These are phyloP conservation scores for Acronicta alni DNA, from an alignment of 2,888 invertebrate species.

Conservation along the genomic window DNA sequence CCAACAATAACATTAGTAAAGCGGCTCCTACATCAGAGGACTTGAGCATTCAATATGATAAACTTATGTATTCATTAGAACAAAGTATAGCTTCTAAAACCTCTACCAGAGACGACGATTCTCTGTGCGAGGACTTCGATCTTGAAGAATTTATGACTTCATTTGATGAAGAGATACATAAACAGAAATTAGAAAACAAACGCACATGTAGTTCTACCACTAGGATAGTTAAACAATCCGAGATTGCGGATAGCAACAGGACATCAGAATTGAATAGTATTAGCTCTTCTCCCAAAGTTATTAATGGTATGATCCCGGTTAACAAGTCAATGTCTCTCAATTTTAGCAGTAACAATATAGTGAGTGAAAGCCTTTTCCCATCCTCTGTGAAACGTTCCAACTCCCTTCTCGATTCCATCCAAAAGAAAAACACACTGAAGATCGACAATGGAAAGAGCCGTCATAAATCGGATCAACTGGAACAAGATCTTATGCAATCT, in stretches of 20 bases:
- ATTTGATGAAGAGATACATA: slow-evolving; percentile 90
- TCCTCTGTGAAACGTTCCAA: slow-evolving; percentile 89
- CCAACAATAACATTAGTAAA: slow-evolving; percentile 70
- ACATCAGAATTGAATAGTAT: slow-evolving; percentile 75
- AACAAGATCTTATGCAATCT: slow-evolving; percentile 86
- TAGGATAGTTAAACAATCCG: slow-evolving; percentile 80
- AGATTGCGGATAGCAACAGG: slow-evolving; percentile 74
- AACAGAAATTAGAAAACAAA: slow-evolving; percentile 80
- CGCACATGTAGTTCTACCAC: slow-evolving; percentile 86
- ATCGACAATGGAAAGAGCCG: slow-evolving; percentile 77
- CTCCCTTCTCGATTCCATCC: slow-evolving; percentile 88
- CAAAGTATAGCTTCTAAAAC: slow-evolving; percentile 84
- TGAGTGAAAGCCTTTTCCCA: slow-evolving; percentile 83
- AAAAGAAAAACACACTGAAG: slow-evolving; percentile 78
- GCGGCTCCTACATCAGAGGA: slow-evolving; percentile 77
- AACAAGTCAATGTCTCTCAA: slow-evolving; percentile 88
- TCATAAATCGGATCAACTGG: slow-evolving; percentile 83
- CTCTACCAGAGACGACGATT: slow-evolving; percentile 84
- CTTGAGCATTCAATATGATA: slow-evolving; percentile 85
- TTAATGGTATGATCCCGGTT: slow-evolving; percentile 80
- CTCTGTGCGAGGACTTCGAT: slow-evolving; percentile 90
- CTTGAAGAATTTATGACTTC: slow-evolving; percentile 91
- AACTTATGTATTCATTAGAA: slow-evolving; percentile 87
- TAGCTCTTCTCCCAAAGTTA: slow-evolving; percentile 77
- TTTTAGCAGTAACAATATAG: slow-evolving; percentile 89